These are phyloP conservation scores for Grammomys dolichurus DNA, from an alignment of 2,113 vertebrate genomes.

Conservation along the genomic window DNA sequence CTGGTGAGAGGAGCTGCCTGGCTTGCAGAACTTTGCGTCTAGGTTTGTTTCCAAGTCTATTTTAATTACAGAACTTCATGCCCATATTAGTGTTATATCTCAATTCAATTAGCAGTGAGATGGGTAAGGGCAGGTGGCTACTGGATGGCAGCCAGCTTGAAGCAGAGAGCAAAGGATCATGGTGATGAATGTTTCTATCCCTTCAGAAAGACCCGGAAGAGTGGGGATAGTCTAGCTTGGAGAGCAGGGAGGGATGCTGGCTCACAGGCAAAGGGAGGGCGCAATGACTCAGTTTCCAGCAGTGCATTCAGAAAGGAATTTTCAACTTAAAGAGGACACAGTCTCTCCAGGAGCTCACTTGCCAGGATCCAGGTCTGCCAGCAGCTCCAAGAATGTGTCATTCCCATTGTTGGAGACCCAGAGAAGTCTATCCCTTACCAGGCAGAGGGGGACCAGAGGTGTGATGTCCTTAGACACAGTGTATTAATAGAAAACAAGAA, in stretches of 20 bases:
- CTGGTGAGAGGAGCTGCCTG: background rate
- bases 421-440: background rate
- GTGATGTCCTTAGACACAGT: fast-evolving
- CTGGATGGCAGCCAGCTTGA: background rate
- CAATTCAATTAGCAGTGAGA: background rate
- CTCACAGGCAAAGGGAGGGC: background rate
- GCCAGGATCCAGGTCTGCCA: background rate
- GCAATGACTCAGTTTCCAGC: background rate
- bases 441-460: no score
- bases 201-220: background rate
- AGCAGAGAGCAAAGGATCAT: background rate
- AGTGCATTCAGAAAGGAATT: background rate
- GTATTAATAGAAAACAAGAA: no score
- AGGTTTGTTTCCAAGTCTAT: background rate
- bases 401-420: background rate
- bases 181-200: background rate
- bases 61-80: background rate
- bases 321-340: background rate
- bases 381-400: no score
- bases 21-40: background rate
- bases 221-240: background rate
- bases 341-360: background rate
- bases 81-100: background rate
- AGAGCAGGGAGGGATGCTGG: no score
- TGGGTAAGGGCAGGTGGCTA: background rate